phyloP scores from a whole-genome alignment of 2,888 invertebrate species.

The Macrosoma leucophasiata region DNA sequence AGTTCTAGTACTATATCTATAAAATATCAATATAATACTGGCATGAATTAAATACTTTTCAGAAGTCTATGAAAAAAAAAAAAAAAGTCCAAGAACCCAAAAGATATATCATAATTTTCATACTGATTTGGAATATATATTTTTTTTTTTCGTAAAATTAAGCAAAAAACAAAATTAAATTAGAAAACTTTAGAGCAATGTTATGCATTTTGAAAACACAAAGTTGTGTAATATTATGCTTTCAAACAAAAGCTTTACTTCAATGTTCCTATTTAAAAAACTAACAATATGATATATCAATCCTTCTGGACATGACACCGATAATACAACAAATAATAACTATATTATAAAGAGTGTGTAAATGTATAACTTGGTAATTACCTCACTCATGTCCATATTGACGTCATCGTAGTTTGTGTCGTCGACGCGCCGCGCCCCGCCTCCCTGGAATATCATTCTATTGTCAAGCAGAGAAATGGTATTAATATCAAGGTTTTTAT shows the following conservation, averaged over 20 bases:
- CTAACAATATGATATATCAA: constrained; percentile 4
- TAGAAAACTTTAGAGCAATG: neutral
- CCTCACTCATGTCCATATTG: constrained; percentile 88
- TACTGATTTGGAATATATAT: too few species aligned
- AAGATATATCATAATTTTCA: too few species aligned
- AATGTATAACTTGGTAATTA: constrained; percentile 40
- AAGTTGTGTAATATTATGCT: neutral
- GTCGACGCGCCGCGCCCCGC: constrained; percentile 57
- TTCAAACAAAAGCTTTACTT: neutral
- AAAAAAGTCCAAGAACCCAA: too few species aligned
- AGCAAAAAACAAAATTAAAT: too few species aligned
- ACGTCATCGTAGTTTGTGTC: constrained; percentile 85
- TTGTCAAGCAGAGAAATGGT: constrained; percentile 77
- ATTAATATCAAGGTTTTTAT: constrained; percentile 57
- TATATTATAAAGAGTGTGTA: neutral
- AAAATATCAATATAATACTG: too few species aligned
- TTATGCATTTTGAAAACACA: constrained; percentile 1
- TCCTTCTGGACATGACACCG: too few species aligned
- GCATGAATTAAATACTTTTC: too few species aligned
- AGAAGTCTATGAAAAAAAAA: too few species aligned
- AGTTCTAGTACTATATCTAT: too few species aligned
- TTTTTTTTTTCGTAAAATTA: too few species aligned
- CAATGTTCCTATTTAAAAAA: neutral
- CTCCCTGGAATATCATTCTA: constrained; percentile 74
- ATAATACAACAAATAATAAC: neutral